phyloP scores from a whole-genome alignment of 2,113 vertebrate species.

The Amphiprion ocellaris region DNA sequence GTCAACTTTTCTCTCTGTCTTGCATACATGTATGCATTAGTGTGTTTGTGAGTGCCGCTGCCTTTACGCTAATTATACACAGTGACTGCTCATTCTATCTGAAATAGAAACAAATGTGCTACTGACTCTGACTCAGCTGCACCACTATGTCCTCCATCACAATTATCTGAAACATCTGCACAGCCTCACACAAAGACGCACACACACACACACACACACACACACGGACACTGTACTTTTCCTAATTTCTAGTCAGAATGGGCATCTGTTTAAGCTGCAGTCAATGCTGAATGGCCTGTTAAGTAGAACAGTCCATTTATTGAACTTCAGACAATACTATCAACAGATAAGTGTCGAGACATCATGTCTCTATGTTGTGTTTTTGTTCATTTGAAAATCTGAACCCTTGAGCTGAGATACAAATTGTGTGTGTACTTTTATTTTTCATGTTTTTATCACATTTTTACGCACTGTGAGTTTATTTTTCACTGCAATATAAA shows the following conservation, averaged over 20 bases:
- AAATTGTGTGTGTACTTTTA: constrained; percentile 8
- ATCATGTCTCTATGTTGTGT: too few relatives aligned
- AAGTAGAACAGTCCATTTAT: not conserved
- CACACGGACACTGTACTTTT: not conserved
- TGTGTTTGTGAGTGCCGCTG: not conserved
- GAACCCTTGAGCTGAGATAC: not conserved
- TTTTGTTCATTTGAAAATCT: not conserved
- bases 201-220: not conserved
- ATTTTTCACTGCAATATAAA: too few relatives aligned
- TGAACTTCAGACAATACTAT: not conserved
- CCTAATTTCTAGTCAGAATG: not conserved
- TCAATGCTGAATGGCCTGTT: not conserved
- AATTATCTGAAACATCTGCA: constrained; percentile 40
- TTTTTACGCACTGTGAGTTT: too few relatives aligned
- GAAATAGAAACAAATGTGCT: not conserved
- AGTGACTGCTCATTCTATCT: not conserved
- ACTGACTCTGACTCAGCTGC: constrained; percentile 14
- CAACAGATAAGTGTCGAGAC: not conserved
- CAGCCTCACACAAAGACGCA: not conserved
- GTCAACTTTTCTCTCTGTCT: not conserved
- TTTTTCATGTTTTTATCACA: not conserved
- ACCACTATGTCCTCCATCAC: constrained; percentile 1
- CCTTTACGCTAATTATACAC: not conserved
- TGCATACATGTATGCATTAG: not conserved
- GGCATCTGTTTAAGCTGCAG: not conserved